Evolutionary conservation across 2,113 vertebrate species (phyloP), one percentile per base, ranked within the genome.

Genomic region (Dinomys branickii): DNA sequence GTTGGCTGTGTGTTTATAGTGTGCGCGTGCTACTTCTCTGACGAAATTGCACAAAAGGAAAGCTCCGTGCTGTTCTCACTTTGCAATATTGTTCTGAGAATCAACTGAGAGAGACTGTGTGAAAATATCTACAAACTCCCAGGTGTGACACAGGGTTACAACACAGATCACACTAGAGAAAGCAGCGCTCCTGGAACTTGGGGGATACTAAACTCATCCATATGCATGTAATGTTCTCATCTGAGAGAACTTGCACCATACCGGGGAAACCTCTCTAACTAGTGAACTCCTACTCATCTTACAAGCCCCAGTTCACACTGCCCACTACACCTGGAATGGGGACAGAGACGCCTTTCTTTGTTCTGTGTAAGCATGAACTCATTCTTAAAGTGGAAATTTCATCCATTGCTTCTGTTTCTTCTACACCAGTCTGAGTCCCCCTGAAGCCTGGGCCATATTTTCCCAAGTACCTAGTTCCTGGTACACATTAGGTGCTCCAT

Each of bases 141-240:
- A 4, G 20, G 6, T n/a, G 33, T 8, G 38, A n/a, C 28, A 1
- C 2, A 16, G 4, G 0, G 17, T 3, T 22, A 2, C 81, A 30
- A 38, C 5, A 24, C 4, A 24, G 67, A 24, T 38, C 52, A 26
- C 10, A 20, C 50, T 35, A 19, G 30, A 22, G n/a, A 80, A 30
- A 80, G 77, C 50, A 28, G 30, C 11, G 77, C 50, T 80, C 30
- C 77, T 22, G 20, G 77, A 35, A 35, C 33, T n/a, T 54, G 50
- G 77, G 20, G 33, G 20, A 35, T 20, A 22, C 24, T 35, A 5
- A 80, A 20, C 41, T 35, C 47, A 19, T 19, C 28, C 47, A 33
- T 52, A 33, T 80, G 7, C 30, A 20, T 5, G 17, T 38, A n/a
- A 65, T 54, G 30, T 20, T 20, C 28, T 85, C 3, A 69, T 30